Conservation (phyloP, 2,888 invertebrate species). For the Euzophera pinguis region DNA sequence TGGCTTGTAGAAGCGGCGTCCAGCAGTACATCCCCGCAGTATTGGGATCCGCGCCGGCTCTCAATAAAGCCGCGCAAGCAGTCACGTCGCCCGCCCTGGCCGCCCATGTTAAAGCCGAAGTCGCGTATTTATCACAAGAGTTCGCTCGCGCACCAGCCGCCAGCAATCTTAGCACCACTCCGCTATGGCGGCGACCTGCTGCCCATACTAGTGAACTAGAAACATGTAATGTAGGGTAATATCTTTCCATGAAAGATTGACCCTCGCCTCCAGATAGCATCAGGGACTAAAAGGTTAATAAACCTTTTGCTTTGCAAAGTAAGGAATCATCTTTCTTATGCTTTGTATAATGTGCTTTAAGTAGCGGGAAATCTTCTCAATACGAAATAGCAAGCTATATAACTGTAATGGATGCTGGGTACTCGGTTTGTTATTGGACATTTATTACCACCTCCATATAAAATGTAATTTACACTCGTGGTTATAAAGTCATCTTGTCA, state of each 20-base stretch:
- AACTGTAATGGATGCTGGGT: neutral
- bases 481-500: neutral
- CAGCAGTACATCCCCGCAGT: conserved; percentile 98
- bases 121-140: conserved; percentile 97
- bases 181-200: conserved; percentile 93
- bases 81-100: conserved; percentile 93
- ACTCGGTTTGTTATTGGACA: neutral
- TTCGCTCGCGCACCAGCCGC: conserved; percentile 95
- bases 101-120: conserved; percentile 98
- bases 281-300: too few relatives aligned
- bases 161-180: conserved; percentile 90
- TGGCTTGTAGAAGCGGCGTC: conserved; percentile 92
- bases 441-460: neutral
- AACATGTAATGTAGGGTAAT: too few relatives aligned
- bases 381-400: neutral
- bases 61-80: conserved; percentile 89
- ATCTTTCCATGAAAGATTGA: too few relatives aligned
- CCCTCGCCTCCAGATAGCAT: too few relatives aligned
- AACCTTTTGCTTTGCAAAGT: too few relatives aligned
- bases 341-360: too few relatives aligned
- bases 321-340: too few relatives aligned
- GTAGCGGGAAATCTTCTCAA: too few relatives aligned
- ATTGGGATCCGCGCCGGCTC: conserved; percentile 93
- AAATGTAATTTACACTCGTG: neutral
- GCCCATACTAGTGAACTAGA: conserved; percentile 95